Percentiles rank a stretch among this genome's conserved stretches.
These are phyloP conservation scores for Odocoileus virginianus DNA, from an alignment of 2,113 vertebrate species.

Conservation along the genomic window DNA sequence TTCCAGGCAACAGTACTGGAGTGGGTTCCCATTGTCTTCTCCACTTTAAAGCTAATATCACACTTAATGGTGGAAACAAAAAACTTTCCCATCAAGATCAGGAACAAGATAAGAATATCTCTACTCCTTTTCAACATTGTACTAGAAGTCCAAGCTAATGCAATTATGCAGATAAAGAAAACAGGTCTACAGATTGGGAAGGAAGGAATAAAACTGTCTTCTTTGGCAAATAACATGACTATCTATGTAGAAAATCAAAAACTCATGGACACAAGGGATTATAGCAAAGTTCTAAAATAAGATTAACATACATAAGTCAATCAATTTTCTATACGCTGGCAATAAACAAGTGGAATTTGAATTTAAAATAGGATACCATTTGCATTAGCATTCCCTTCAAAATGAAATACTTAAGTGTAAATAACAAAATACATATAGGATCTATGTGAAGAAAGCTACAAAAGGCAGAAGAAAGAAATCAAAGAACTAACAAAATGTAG, in stretches of 20 bases:
- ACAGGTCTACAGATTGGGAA: not conserved
- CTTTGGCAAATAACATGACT: not conserved
- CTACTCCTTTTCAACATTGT: not conserved
- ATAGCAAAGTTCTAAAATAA: not conserved
- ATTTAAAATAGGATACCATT: not conserved
- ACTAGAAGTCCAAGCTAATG: not conserved
- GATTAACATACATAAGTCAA: not conserved
- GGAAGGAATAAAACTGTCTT: not conserved
- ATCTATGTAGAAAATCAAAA: not conserved
- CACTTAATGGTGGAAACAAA: not conserved
- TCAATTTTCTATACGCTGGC: not conserved
- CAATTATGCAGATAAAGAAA: not conserved
- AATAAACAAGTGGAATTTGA: not conserved
- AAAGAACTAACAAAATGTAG: not conserved
- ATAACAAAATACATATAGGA: not conserved
- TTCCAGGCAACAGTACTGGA: too few relatives aligned
- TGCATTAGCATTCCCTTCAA: not conserved
- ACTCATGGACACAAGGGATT: not conserved
- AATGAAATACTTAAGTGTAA: not conserved
- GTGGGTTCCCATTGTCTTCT: too few relatives aligned
- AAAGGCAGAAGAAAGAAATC: not conserved
- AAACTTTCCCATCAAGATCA: not conserved
- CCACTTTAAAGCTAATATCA: not conserved
- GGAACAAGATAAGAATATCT: not conserved
- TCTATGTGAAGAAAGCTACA: not conserved